Base-by-base conservation (phyloP, 1,140 invertebrate species). In the Drosophila nigrodunni region DNA sequence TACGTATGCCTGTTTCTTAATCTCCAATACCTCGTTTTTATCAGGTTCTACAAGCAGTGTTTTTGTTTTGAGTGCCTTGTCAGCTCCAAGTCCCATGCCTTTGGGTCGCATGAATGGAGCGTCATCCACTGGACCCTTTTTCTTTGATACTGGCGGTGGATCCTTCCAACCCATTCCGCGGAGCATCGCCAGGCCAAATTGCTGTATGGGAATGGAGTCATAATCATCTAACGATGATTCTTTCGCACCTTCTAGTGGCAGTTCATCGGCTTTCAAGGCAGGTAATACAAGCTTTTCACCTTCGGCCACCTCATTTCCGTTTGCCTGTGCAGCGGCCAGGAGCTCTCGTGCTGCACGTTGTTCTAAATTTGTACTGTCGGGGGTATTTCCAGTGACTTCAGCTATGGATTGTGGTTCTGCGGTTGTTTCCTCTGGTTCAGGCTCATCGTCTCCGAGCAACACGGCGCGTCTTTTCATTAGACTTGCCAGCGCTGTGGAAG, bases 131-230 rank as follows among this genome's bases (percentile, higher is more conserved):
- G 93, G 92, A 94, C 96, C 89, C 95, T 95, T 78, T 94, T 96
- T 94, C 95, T 95, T 35, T 1, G 64, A 54, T 6, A 50, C 61
- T 0, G 82, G 79, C 93, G 95, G 74, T 11, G 90, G 89, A 55
- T 92, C 92, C 3, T 77, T 95, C 97, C 97, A 99, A 0, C 98
- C 98, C 98, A 99, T 99, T 39, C 98, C 98, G 81, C 97, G 93
- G 11, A 99, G 93, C 96, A 99, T 96, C 5, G 98, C 98, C 80
- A 97, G 75, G 7, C 98, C 98, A 96, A 96, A 99, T 50, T 96
- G 94, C 91, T 95, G 94, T 50, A 99, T 95, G 2, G 98, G 98
- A 55, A 98, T 95, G 78, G 95, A 94, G 85, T 98, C 97, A 94
- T 99, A 99, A 93, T 99, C 97, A 74, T 97, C 96, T 37, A 97